Evolutionary conservation across 2,797 vertebrate genomes (phyloP).

Genomic region (Cossypha polioptera): DNA sequence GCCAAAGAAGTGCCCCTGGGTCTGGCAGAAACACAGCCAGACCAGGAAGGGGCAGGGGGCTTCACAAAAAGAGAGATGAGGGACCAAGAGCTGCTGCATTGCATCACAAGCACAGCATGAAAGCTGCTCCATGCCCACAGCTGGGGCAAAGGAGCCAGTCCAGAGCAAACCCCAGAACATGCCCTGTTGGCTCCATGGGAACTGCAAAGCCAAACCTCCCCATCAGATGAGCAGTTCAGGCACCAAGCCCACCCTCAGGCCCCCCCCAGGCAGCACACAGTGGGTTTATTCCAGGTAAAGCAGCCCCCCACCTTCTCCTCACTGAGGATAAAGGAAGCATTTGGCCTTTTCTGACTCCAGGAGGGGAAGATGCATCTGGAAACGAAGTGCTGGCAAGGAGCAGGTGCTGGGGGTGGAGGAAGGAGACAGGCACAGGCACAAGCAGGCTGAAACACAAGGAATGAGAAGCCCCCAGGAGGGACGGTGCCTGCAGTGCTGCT

Average conservation of each 20-base stretch:
- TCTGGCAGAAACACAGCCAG: neutral
- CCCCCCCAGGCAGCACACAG: neutral
- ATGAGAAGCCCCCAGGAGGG: neutral
- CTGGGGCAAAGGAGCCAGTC: neutral
- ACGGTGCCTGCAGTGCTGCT: accelerated
- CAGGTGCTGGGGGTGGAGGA: neutral
- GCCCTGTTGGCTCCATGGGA: neutral
- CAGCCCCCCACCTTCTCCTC: neutral
- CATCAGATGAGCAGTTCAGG: neutral
- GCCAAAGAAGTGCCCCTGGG: neutral
- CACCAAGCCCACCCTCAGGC: neutral
- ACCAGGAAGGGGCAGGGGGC: neutral
- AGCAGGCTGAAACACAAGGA: accelerated
- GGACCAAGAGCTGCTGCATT: neutral
- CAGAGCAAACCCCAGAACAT: neutral
- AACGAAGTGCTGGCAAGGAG: neutral
- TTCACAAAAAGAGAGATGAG: neutral
- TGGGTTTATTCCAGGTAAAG: neutral
- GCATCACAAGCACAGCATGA: neutral
- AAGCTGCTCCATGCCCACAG: neutral
- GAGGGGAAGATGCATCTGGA: neutral
- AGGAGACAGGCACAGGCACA: neutral
- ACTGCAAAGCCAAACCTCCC: neutral
- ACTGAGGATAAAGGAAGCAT: neutral
- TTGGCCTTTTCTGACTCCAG: neutral